These are phyloP conservation scores for Lordiphosa fenestrarum DNA, from an alignment of 2,888 invertebrate species.

Conservation along the genomic window DNA sequence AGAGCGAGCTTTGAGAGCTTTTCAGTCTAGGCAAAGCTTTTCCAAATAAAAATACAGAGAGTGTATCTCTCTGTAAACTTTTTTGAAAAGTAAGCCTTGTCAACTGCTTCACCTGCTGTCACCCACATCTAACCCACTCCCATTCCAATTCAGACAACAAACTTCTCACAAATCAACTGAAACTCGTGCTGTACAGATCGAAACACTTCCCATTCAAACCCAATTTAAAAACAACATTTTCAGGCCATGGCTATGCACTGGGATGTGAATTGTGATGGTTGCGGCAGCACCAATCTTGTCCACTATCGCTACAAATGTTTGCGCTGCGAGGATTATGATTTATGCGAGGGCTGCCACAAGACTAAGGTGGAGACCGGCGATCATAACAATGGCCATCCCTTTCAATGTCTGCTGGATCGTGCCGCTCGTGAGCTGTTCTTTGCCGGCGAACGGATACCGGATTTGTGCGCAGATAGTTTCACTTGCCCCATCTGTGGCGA, in stretches of 20 bases:
- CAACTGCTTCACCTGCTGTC: too few relatives aligned
- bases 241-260: conserved; percentile 19
- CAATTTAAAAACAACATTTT: too few relatives aligned
- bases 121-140: too few relatives aligned
- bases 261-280: conserved; percentile 38
- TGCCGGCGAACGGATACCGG: conserved; percentile 36
- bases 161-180: too few relatives aligned
- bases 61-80: too few relatives aligned
- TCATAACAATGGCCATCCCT: conserved; percentile 39
- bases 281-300: conserved; percentile 18
- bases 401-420: conserved; percentile 49
- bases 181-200: too few relatives aligned
- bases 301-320: conserved; percentile 48
- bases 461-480: conserved; percentile 48
- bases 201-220: too few relatives aligned
- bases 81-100: too few relatives aligned
- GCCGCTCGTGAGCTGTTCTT: conserved; percentile 35
- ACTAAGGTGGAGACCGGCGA: conserved; percentile 14
- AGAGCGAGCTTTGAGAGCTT: too few relatives aligned
- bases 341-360: conserved; percentile 41
- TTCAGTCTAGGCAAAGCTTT: too few relatives aligned
- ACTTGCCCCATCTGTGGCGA: conserved; percentile 47
- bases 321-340: conserved; percentile 43
- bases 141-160: too few relatives aligned
- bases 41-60: too few relatives aligned